Base-by-base conservation (phyloP, 2,113 vertebrate genomes). In the Rhinopomastus cyanomelas region DNA sequence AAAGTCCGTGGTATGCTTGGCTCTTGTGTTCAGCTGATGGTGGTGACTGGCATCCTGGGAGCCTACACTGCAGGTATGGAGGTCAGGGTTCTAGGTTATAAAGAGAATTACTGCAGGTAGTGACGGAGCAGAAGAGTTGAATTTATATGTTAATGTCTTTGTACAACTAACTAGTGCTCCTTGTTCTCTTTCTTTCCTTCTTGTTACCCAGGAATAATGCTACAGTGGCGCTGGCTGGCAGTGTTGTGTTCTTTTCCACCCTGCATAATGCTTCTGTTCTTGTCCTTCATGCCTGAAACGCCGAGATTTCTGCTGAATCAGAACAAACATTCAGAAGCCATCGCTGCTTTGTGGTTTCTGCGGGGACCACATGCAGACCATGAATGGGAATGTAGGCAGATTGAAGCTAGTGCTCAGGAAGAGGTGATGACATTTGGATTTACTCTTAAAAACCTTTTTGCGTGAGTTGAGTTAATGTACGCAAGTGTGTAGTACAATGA, bases 11-110 rank as follows among this genome's bases (percentile, higher is more conserved):
- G 99, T 7, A 96, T 96, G 37, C 94, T 99, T 5, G 99, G 99
- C 66, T 98, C 98, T 53, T 99, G 98, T 48, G 98, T 99, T 79
- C 99, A 99, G 94, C 96, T 99, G 89, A 99, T 99, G 98, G 98
- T 99, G 73, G 99, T 99, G 82, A 96, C 77, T 0, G 99, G 99
- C 79, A 99, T 99, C 95, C 96, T 99, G 95, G 97, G 98, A 94
- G 98, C 98, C 36, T 99, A 99, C n/a, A 13, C 98, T 23, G 97
- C 97, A 97, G 99, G 99, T 99, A 97, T 3, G 32, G 5, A 34
- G 8, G 6, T 29, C 64, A 49, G 60, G 65, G 32, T 27, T 84
- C 6, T 46, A 26, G 30, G 16, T 57, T 52, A 23, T 25, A 56
- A 69, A 48, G 56, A 18, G 7, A 68, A 32, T 66, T 34, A 27